Conservation (phyloP, 2,113 vertebrate genomes). For the Microcebus lehilahytsara region DNA sequence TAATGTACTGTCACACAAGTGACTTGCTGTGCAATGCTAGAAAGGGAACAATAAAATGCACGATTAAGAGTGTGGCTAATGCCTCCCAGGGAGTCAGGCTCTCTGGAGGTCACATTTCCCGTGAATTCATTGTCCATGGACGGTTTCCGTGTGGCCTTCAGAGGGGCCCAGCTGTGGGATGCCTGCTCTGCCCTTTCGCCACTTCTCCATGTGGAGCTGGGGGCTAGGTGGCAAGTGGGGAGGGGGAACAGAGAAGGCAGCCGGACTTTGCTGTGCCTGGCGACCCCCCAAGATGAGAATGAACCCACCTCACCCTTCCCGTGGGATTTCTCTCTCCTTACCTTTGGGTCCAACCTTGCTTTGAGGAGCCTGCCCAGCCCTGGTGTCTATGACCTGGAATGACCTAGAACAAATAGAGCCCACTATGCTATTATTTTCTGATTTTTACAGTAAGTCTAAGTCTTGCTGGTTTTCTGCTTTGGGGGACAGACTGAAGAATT, state of each 20-base stretch:
- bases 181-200: background rate
- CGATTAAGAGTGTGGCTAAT: constrained; percentile 57
- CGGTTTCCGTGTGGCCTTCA: background rate
- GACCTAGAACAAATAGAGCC: background rate
- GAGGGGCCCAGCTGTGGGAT: background rate
- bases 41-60: constrained; percentile 74
- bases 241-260: background rate
- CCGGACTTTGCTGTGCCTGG: no score
- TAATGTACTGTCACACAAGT: constrained; percentile 64
- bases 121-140: background rate
- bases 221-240: background rate
- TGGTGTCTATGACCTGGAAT: background rate
- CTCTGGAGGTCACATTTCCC: constrained; percentile 68
- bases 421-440: background rate
- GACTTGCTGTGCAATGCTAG: constrained; percentile 58
- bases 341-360: background rate
- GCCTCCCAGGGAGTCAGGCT: constrained; percentile 29
- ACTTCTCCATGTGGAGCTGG: background rate
- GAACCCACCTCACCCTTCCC: background rate
- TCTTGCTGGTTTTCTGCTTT: background rate
- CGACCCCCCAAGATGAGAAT: background rate
- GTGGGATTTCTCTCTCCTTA: background rate
- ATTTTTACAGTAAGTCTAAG: background rate
- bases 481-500: background rate
- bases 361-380: background rate